phyloP scores from a whole-genome alignment of 2,113 vertebrate genomes.

The Oryzias curvinotus region DNA sequence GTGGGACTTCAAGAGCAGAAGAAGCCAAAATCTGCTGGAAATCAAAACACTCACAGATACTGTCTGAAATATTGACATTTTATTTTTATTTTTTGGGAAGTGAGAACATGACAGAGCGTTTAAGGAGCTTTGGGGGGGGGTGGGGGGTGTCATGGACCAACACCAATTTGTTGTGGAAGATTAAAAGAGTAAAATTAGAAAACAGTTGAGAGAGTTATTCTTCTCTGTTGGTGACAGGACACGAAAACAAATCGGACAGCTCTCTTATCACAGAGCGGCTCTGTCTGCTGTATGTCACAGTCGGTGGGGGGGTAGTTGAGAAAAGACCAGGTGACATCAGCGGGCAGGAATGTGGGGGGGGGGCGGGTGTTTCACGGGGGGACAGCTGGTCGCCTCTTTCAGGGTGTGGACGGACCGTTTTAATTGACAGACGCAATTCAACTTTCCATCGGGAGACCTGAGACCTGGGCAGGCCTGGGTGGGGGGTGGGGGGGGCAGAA shows the following conservation, averaged over 20 bases:
- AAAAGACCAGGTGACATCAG: slow-evolving; percentile 57
- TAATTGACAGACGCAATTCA: slow-evolving; percentile 45
- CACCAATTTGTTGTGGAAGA: background rate
- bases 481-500: background rate
- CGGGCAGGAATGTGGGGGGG: slow-evolving; percentile 46
- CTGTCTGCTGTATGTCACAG: slow-evolving; percentile 4
- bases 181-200: background rate
- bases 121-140: too few relatives aligned
- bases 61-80: too few relatives aligned
- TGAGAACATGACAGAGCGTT: too few relatives aligned
- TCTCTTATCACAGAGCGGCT: background rate
- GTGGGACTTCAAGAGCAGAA: too few relatives aligned
- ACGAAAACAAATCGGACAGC: background rate
- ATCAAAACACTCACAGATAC: too few relatives aligned
- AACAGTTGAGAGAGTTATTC: background rate
- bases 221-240: background rate
- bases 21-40: too few relatives aligned
- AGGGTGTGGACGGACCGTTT: slow-evolving; percentile 18
- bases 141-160: background rate
- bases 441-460: slow-evolving; percentile 59
- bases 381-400: slow-evolving; percentile 52
- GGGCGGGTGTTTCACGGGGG: slow-evolving; percentile 37
- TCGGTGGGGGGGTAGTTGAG: slow-evolving; percentile 8
- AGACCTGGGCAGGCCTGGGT: slow-evolving; percentile 22
- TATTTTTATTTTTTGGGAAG: too few relatives aligned